Percentiles rank a stretch among this genome's conserved stretches.
Conservation (phyloP, 2,888 invertebrate genomes). For the Cosmia trapezina region DNA sequence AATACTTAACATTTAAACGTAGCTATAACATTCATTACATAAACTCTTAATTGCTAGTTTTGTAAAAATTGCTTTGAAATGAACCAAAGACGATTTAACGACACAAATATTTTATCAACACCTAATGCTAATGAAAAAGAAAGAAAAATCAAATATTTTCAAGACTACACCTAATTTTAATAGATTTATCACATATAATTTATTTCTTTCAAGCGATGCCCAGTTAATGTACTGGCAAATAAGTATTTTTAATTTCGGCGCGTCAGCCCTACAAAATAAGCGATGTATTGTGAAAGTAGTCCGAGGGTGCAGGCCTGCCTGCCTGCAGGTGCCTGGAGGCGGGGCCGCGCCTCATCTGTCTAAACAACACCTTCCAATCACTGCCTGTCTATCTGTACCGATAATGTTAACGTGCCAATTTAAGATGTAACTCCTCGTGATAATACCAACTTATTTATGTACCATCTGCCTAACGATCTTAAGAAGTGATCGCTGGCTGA, state of each 20-base stretch:
- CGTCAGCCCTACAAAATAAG: slow-evolving; percentile 48
- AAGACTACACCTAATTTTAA: neutral
- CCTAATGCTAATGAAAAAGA: neutral
- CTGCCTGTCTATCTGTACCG: slow-evolving; percentile 46
- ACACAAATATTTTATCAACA: neutral
- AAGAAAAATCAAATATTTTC: neutral
- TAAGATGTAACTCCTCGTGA: slow-evolving; percentile 18
- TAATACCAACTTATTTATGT: slow-evolving; percentile 2
- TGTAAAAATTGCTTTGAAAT: neutral
- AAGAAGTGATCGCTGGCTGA: neutral
- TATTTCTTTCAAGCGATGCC: neutral
- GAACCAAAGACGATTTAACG: neutral
- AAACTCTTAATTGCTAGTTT: neutral
- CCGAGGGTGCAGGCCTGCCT: slow-evolving; percentile 65
- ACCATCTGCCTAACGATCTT: neutral
- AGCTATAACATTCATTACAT: neutral
- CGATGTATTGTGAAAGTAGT: slow-evolving; percentile 71
- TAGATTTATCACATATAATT: too few species aligned
- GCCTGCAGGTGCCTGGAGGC: slow-evolving; percentile 69
- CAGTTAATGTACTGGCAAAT: neutral
- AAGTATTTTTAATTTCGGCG: neutral
- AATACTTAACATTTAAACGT: slow-evolving; percentile 8
- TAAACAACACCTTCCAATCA: slow-evolving; percentile 69
- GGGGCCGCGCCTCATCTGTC: slow-evolving; percentile 72
- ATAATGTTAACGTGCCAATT: slow-evolving; percentile 58